Evolutionary conservation across 2,113 vertebrate genomes (phyloP), one percentile per base, ranked within the genome.

Genomic region (Phylloscopus trochiloides): DNA sequence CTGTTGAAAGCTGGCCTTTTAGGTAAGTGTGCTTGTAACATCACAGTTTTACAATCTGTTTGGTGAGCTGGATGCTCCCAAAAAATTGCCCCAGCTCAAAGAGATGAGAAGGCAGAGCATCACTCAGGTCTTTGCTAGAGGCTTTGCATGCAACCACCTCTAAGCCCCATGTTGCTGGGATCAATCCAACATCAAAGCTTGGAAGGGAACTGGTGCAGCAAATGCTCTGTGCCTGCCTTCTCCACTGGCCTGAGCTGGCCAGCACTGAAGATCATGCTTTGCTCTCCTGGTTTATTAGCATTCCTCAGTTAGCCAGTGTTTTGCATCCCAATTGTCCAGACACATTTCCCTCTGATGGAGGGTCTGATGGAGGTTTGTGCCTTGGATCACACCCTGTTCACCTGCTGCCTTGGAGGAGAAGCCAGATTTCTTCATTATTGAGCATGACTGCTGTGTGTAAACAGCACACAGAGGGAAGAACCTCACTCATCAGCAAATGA

Each of bases 381-480:
- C 72, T 48, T 34, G 67, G 74, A 90, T 92, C 34, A 70, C 47
- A 73, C 18, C 34, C 77, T 0, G 1, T 51, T 82, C 81, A 86
- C 0, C 3, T 2, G 24, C 78, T 71, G 77, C 88, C 85, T 77
- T 7, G 63, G 82, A 96, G 78, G 51, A 94, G 81, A 55, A 73
- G 82, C 55, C 66, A 70, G 22, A 63, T 54, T 95, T 90, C 81
- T 91, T 66, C 78, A 67, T 74, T 79, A 90, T 1, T 47, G 78
- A 94, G 88, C 5, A 3, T 94, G 90, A 85, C 54, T 90, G 78
- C 85, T 79, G 55, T 67, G 83, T 55, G 85, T 90, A 95, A 94
- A 97, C 93, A 96, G 81, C 85, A 91, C 38, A 28, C 34, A 38
- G 5, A 79, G 86, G 59, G 78, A 96, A 94, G 88, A 96, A 47